Base-by-base conservation (phyloP, 2,888 invertebrate species). In the Scaptomyza polygonia region DNA sequence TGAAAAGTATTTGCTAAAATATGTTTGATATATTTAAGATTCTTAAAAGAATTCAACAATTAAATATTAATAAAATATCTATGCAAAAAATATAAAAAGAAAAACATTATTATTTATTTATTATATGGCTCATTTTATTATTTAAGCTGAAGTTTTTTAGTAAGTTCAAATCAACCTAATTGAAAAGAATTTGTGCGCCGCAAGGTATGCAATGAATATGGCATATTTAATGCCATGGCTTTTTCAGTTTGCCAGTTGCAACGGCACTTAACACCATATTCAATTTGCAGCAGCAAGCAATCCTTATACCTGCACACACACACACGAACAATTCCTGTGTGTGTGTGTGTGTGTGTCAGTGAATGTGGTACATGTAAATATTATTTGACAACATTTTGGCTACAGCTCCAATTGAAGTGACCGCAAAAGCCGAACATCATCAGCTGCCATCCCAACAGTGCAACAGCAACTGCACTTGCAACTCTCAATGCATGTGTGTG, bases 371-470 rank as follows among this genome's bases (percentile, higher is more conserved):
- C 76, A 67, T 64, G 78, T 71, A 77, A 76, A 78, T 79, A 71
- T 80, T 80, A 80, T 74, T 81, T 71, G 83, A 81, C 73, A 83
- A 79, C 72, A 76, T 79, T 78, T 80, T 77, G 72, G 67, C 49
- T 47, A 39, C 61, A 48, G 39, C 59, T 67, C 12, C 55, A 57
- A 59, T 73, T 63, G 66, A 58, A 57, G 67, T 66, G 69, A 61
- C 78, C 74, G 70, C 73, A 73, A 71, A 73, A 67, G 67, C 56
- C 65, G 56, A 77, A 66, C 55, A 56, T 14, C 54, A 55, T 16
- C 69, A 67, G 52, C 47, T 67, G 72, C 34, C 34, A 29, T n/a
- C 16, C 12, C 9, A 32, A 14, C 39, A 27, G 18, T 43, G 42
- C 21, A 21, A 4, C 42, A 11, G 5, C 42, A 18, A 42, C 42